Evolutionary conservation across 2,888 invertebrate species (phyloP), one percentile per base, ranked within the genome.

Genomic region (Cremastobaeus sp.): DNA sequence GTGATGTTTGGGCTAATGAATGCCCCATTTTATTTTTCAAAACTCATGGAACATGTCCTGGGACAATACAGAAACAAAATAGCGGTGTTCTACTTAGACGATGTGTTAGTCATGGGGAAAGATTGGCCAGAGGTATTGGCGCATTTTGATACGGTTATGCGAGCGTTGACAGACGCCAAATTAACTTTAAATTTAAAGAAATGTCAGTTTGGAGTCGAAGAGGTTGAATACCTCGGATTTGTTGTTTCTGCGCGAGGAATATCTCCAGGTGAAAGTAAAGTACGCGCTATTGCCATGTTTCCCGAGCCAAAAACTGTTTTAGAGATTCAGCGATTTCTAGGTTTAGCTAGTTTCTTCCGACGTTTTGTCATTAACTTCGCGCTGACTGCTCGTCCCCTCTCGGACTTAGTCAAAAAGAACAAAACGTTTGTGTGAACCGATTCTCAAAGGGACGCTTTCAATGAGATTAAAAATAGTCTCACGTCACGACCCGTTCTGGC

Each of bases 1-100:
- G 77, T 78, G 73, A 77, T 78, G 8, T 85, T 82, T 37, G 83
- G 82, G 0, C 64, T 82, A 1, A 62, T 77, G 18, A 83, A 83
- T 43, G 79, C 81, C 0, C 79, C 80, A 0, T 72, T 74, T 14
- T 79, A 79, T 12, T 85, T 81, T 60, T 64, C 69, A 0, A 74
- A 74, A 21, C 8, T 57, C 1, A 77, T 77, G 72, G 47, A 77
- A 9, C n/a, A 54, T 8, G 34, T 34, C 3, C n/a, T n/a, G 4
- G 34, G 34, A 11, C 34, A 3, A 11, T 34, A 34, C 11, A 34
- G 34, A n/a, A 34, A 34, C n/a, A 34, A 34, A 34, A 34, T 34
- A 3, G 34, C n/a, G n/a, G 34, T 34, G 34, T 34, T 34, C n/a
- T 70, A 70, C 14, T 32, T 64, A 0, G 64, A 70, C 18, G 39